Evolutionary conservation across 2,113 vertebrate genomes (phyloP), one percentile per base, ranked within the genome.

Genomic region (Colinus virginianus): DNA sequence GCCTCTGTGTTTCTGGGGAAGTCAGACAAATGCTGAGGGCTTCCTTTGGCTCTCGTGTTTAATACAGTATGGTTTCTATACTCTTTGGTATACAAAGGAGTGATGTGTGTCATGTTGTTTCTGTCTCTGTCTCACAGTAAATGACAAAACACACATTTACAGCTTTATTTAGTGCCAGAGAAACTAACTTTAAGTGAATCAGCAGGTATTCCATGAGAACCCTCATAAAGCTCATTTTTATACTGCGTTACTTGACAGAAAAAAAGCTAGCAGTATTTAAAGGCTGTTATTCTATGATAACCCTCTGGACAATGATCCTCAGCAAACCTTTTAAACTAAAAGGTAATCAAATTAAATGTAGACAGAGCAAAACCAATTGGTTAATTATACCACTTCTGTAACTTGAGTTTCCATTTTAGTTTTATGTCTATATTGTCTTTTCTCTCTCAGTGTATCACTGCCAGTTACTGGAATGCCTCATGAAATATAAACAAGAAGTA

Each of bases 401-500:
- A 71, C 25, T 75, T 80, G 20, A 81, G 32, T 95, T 96, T 95
- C 64, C 9, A 85, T 83, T 94, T 93, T 59, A 5, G 1, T 93
- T 38, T 95, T 61, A 82, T 90, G 26, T 59, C 68, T 81, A 51
- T 95, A 84, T 90, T 88, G 10, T 87, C 68, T 97, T 97, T 97
- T 97, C 90, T 96, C 79, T 90, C 87, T 94, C 92, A 99, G 99
- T 99, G 63, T 99, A 99, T 98, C 99, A 99, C 96, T 99, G 99
- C 97, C 99, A 99, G 66, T 98, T 99, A 97, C 89, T 99, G 98
- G 99, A 99, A 97, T 99, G 99, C 96, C 98, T 99, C 81, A 99
- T 99, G 99, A 99, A 99, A 97, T 98, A 99, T 97, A 99, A 99
- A 93, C 99, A 99, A 96, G 99, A 99, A 98, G 99, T 99, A 79